Conservation (phyloP, 2,797 vertebrate genomes). For the Syncerus caffer region DNA sequence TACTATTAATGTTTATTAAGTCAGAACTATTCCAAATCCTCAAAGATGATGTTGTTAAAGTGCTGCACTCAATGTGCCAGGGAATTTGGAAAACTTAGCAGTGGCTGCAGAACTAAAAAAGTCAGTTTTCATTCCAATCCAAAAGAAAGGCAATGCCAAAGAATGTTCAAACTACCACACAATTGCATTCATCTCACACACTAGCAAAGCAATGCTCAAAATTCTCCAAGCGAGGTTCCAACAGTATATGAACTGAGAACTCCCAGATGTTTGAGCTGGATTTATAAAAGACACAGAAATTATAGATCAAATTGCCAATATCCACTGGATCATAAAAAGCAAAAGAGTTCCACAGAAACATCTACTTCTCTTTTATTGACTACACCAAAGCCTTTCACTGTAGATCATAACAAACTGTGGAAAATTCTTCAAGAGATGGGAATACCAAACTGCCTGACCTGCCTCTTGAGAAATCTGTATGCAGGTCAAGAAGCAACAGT, state of each 20-base stretch:
- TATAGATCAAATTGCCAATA: neutral
- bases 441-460: neutral
- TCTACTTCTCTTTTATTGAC: neutral
- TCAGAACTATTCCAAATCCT: neutral
- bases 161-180: neutral
- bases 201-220: neutral
- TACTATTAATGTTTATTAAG: neutral
- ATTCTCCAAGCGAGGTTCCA: neutral
- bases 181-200: neutral
- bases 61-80: neutral
- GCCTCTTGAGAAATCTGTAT: neutral
- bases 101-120: neutral
- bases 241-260: neutral
- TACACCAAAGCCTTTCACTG: neutral
- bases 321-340: neutral
- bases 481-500: neutral
- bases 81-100: neutral
- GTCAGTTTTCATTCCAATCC: neutral
- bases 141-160: neutral
- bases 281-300: neutral
- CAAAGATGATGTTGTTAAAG: neutral
- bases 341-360: neutral
- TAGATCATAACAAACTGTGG: neutral
- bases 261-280: neutral
- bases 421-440: neutral